Evolutionary conservation across 2,888 invertebrate species (phyloP).

Genomic region (Nasonovia ribisnigri): DNA sequence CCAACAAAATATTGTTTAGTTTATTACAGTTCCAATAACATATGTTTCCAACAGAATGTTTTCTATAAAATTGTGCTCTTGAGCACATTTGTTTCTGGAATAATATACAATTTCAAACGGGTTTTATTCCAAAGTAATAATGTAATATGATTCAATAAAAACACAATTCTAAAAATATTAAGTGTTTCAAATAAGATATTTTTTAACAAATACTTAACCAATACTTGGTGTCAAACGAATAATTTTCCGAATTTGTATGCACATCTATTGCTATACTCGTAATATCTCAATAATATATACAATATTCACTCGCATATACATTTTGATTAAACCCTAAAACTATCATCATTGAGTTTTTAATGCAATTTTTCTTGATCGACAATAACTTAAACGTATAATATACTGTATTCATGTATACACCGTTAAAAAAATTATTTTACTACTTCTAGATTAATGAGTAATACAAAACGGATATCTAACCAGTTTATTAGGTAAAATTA

Average conservation of each 20-base stretch:
- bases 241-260: not conserved
- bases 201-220: not conserved
- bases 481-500: constrained; percentile 47
- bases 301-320: not conserved
- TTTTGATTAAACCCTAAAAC: not conserved
- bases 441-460: constrained; percentile 16
- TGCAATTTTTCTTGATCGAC: not conserved
- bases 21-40: too few species aligned
- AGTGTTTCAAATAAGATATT: not conserved
- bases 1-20: too few species aligned
- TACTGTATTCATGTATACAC: not conserved
- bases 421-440: not conserved
- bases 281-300: not conserved
- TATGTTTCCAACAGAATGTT: too few species aligned
- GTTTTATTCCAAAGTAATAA: not conserved
- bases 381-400: not conserved
- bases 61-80: too few species aligned
- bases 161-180: not conserved
- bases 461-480: not conserved
- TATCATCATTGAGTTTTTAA: not conserved
- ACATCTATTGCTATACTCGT: not conserved
- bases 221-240: not conserved
- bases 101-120: not conserved
- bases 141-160: not conserved
- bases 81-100: not conserved